Evolutionary conservation across 2,888 invertebrate species (phyloP).

Genomic region (Nemotelus pantherinus): DNA sequence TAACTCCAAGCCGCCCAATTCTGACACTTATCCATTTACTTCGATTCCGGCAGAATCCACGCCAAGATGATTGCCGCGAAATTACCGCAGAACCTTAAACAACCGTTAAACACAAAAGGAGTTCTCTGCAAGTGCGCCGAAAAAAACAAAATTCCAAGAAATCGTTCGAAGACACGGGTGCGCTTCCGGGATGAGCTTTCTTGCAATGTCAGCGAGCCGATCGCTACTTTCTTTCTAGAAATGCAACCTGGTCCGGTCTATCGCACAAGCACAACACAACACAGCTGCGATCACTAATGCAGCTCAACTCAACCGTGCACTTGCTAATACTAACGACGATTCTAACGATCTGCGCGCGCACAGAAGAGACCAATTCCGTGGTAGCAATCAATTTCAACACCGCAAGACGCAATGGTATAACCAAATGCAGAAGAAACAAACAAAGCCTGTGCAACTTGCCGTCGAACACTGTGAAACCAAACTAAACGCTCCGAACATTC

Average conservation of each 20-base stretch:
- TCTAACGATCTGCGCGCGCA: background rate
- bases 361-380: background rate
- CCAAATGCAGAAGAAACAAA: slow-evolving; percentile 5
- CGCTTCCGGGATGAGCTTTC: slow-evolving; percentile 34
- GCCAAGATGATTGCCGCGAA: background rate
- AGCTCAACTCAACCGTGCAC: background rate
- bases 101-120: background rate
- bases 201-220: slow-evolving; percentile 16
- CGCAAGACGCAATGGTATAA: background rate
- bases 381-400: background rate
- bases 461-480: slow-evolving; percentile 27
- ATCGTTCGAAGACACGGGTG: background rate
- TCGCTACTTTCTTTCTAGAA: background rate
- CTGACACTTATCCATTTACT: background rate
- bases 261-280: background rate
- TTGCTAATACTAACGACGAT: slow-evolving; percentile 11
- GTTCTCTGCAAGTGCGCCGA: background rate
- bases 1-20: background rate
- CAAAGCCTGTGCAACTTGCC: slow-evolving; percentile 23
- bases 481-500: slow-evolving; percentile 25
- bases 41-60: background rate
- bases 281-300: slow-evolving; percentile 13
- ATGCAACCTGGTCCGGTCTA: background rate
- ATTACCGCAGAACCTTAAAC: slow-evolving; percentile 13
- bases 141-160: background rate